Base-by-base conservation (phyloP, 2,888 invertebrate species). In the Dryadula phaetusa region DNA sequence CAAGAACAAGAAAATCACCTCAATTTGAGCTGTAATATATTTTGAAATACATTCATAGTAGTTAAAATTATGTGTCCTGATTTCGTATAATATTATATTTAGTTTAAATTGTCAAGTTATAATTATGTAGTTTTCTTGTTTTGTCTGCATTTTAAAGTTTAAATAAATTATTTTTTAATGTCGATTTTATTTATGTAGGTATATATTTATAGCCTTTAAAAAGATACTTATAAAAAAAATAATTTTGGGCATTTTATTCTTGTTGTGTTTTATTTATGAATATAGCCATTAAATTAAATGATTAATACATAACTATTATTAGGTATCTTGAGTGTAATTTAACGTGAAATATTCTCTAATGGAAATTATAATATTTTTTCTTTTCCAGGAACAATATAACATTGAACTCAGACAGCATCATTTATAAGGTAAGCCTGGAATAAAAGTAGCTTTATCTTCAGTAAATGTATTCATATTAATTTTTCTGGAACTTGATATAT, bases 401-500 rank as follows among this genome's bases (percentile, higher is more conserved):
- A 22, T 28, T 22, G 37, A 12, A 60, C 16, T 47, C 49, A 10
- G 25, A 28, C 58, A 62, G 37, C 67, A 61, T n/a, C 61, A 63
- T 52, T 58, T n/a, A 22, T 44, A 68, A 64, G 67, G 64, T 68
- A 54, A 64, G 60, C 47, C 18, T 20, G 6, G 7, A 22, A 47
- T 32, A 20, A 32, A 49, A 42, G 22, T 16, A 18, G 28, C 28
- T 25, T 20, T 32, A 62, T 54, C 25, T 54, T 10, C 40, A 34
- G 62, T 64, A 46, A 18, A 53, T 46, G 40, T 61, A 62, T 67
- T 62, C 56, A 28, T 58, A 62, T 67, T 40, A 62, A 42, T 62
- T 62, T 70, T 62, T 64, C 28, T 25, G 58, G 20, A 61, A 28
- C 18, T 44, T 34, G 40, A 58, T 68, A 63, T 63, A 68, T 68